Evolutionary conservation across 1,140 invertebrate genomes (phyloP).

Genomic region (Trichonephila inaurata): DNA sequence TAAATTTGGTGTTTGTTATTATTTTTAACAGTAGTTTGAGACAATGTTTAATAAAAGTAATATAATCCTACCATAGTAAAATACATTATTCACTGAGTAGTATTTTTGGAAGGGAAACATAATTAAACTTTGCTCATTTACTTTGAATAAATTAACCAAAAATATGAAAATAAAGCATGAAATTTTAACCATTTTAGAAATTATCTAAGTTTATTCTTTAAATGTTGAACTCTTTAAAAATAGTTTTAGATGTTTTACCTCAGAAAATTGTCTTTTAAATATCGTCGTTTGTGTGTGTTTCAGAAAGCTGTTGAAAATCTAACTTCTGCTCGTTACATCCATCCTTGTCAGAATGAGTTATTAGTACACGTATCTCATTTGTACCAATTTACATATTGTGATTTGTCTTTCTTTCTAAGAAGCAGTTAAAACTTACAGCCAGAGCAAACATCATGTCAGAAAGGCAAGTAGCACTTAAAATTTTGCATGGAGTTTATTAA

Average conservation of each 20-base stretch:
- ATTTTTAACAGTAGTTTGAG: too few relatives aligned
- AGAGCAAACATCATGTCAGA: constrained; percentile 10
- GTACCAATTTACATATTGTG: neutral
- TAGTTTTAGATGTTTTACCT: neutral
- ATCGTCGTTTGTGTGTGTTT: neutral
- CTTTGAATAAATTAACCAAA: neutral
- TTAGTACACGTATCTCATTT: neutral
- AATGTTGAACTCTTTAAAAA: neutral
- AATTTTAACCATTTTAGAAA: neutral
- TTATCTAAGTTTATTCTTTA: neutral
- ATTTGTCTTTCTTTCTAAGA: constrained; percentile 19
- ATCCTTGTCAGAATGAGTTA: constrained; percentile 9
- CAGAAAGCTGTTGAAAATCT: neutral
- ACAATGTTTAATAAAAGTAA: too few relatives aligned
- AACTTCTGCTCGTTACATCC: neutral
- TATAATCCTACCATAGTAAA: too few relatives aligned
- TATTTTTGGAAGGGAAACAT: too few relatives aligned
- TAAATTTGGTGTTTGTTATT: too few relatives aligned
- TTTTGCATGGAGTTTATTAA: constrained; percentile 35
- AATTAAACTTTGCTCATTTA: too few relatives aligned
- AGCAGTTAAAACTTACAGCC: neutral
- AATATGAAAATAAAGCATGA: neutral
- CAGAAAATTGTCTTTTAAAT: too few relatives aligned
- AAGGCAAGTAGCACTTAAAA: neutral
- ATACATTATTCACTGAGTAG: too few relatives aligned